Evolutionary conservation across 64 coral and sea anemone genomes (phyloP).

Genomic region (Porites lutea): DNA sequence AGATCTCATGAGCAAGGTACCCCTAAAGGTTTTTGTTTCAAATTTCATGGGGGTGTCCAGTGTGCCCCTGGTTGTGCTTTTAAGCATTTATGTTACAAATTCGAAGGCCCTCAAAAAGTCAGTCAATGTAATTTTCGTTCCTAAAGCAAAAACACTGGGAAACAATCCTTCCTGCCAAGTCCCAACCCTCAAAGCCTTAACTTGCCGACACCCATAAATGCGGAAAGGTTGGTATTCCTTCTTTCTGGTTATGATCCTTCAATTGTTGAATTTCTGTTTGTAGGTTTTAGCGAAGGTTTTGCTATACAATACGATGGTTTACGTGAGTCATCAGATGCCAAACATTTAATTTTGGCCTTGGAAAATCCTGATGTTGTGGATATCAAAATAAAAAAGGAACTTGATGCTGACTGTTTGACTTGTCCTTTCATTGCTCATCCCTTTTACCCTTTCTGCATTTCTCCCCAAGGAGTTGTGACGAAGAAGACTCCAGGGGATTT

Average conservation of each 20-base stretch:
- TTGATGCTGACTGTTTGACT: not conserved
- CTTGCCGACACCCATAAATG: slow-evolving; percentile 39
- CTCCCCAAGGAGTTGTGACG: not conserved
- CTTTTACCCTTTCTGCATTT: not conserved
- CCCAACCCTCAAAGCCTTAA: not conserved
- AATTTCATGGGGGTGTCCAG: slow-evolving; percentile 14
- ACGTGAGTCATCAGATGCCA: not conserved
- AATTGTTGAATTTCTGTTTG: no score
- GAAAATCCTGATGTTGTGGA: not conserved
- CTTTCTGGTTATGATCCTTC: no score
- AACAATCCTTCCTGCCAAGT: no score
- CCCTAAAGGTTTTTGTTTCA: slow-evolving; percentile 38
- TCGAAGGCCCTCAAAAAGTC: no score
- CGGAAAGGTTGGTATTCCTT: not conserved
- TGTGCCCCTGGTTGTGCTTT: slow-evolving; percentile 32
- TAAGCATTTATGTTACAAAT: slow-evolving; percentile 63
- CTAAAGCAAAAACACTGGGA: not conserved
- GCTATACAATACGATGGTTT: slow-evolving; percentile 39
- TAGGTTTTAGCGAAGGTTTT: slow-evolving; percentile 57
- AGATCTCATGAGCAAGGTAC: not conserved
- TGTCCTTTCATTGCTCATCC: not conserved
- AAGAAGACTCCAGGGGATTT: slow-evolving; percentile 15
- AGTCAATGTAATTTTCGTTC: slow-evolving; percentile 57
- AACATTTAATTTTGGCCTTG: slow-evolving; percentile 16
- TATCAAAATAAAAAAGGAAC: slow-evolving; percentile 35